Percentiles rank a stretch among this genome's conserved stretches.
phyloP scores from a whole-genome alignment of 1,140 invertebrate species.

The Acromyrmex heyeri region DNA sequence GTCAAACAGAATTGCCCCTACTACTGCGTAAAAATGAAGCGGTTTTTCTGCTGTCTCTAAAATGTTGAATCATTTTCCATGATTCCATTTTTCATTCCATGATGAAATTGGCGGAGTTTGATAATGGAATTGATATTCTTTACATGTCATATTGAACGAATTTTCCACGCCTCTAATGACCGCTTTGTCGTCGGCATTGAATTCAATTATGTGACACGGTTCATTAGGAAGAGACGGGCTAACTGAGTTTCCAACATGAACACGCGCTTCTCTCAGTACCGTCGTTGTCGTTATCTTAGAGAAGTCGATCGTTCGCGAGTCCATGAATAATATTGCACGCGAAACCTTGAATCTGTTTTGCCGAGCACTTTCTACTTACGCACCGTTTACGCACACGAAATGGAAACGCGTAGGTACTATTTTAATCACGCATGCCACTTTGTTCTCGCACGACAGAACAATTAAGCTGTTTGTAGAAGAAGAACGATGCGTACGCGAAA shows the following conservation, averaged over 20 bases:
- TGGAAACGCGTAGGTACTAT: conserved; percentile 13
- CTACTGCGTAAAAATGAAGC: background rate
- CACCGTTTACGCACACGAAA: conserved; percentile 33
- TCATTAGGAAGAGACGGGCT: conserved; percentile 64
- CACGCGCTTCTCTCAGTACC: conserved; percentile 41
- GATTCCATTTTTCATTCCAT: no score
- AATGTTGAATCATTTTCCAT: background rate
- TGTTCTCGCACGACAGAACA: background rate
- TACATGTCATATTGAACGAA: conserved; percentile 5
- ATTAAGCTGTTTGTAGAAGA: background rate
- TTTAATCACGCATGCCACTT: conserved; percentile 24
- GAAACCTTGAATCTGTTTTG: conserved; percentile 56
- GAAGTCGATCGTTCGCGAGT: conserved; percentile 28
- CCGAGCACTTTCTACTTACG: conserved; percentile 47
- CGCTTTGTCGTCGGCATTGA: conserved; percentile 47
- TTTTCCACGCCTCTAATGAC: conserved; percentile 33
- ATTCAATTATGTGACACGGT: conserved; percentile 66
- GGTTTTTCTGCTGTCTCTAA: background rate
- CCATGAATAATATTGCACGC: conserved; percentile 47
- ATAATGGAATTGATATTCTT: conserved; percentile 19
- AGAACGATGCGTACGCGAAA: background rate
- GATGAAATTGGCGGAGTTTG: background rate
- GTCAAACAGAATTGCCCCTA: background rate
- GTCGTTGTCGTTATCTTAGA: conserved; percentile 35
- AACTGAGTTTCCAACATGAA: conserved; percentile 69